phyloP scores from a whole-genome alignment of 1,140 invertebrate genomes.

The Hypothenemus hampei region DNA sequence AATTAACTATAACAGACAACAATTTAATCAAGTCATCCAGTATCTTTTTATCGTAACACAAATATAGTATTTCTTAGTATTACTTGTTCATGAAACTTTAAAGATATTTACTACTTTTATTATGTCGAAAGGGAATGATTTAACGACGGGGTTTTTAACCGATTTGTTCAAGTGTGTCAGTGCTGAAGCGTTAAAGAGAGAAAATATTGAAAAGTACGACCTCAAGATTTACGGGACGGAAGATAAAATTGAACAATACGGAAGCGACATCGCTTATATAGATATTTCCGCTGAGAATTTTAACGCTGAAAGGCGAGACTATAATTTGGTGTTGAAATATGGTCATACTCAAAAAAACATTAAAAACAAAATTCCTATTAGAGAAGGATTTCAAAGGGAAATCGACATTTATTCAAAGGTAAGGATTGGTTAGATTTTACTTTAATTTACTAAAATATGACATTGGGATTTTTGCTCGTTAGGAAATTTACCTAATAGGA shows the following conservation, averaged over 20 bases:
- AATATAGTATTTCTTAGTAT: too few relatives aligned
- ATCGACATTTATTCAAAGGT: slow-evolving; percentile 22
- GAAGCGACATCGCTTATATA: slow-evolving; percentile 26
- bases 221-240: slow-evolving; percentile 22
- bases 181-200: slow-evolving; percentile 16
- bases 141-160: too few relatives aligned
- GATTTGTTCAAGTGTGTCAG: slow-evolving; percentile 21
- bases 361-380: slow-evolving; percentile 13
- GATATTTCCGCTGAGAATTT: slow-evolving; percentile 17
- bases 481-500: too few relatives aligned
- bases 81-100: too few relatives aligned
- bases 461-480: too few relatives aligned
- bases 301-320: not conserved
- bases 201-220: slow-evolving; percentile 24
- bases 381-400: slow-evolving; percentile 19
- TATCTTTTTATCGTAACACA: too few relatives aligned
- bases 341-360: slow-evolving; percentile 16
- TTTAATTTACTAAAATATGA: too few relatives aligned
- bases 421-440: too few relatives aligned
- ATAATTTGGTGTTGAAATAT: slow-evolving; percentile 27
- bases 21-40: too few relatives aligned
- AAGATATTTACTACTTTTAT: too few relatives aligned
- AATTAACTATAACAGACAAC: too few relatives aligned
- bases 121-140: too few relatives aligned
- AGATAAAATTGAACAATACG: slow-evolving; percentile 24